Conservation (phyloP, 37 sponge, comb jelly and placozoan genomes). For the Aplysina aerophoba region DNA sequence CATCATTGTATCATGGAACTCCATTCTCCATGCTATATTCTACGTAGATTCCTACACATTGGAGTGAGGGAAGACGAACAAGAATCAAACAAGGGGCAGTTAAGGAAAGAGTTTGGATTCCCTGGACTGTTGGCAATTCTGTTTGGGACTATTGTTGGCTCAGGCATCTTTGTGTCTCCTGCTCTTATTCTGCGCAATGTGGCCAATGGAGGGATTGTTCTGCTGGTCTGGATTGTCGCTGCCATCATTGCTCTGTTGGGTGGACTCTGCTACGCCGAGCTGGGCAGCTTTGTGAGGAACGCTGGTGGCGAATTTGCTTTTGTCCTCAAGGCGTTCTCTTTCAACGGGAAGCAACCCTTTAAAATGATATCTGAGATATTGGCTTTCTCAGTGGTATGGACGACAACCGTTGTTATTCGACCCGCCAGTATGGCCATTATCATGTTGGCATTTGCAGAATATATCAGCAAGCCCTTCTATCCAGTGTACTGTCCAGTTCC, state of each 20-base stretch:
- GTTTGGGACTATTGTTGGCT: slow-evolving; percentile 76
- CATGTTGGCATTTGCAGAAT: slow-evolving; percentile 46
- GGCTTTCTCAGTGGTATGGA: slow-evolving; percentile 63
- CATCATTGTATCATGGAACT: too few relatives aligned
- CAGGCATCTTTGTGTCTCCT: slow-evolving; percentile 90
- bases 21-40: too few relatives aligned
- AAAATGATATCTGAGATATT: slow-evolving; percentile 36
- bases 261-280: slow-evolving; percentile 74
- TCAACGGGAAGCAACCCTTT: slow-evolving; percentile 25
- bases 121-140: slow-evolving; percentile 36
- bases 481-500: neutral
- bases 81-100: neutral
- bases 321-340: slow-evolving; percentile 65
- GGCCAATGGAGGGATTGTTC: slow-evolving; percentile 68
- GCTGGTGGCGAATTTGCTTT: slow-evolving; percentile 68
- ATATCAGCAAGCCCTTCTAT: slow-evolving; percentile 20
- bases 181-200: slow-evolving; percentile 41
- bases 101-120: slow-evolving; percentile 59
- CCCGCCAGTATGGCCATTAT: slow-evolving; percentile 43
- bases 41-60: too few relatives aligned
- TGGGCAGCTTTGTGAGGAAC: slow-evolving; percentile 58
- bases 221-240: slow-evolving; percentile 73
- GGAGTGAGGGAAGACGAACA: too few relatives aligned
- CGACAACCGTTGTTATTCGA: slow-evolving; percentile 27
- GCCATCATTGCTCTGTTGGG: slow-evolving; percentile 70